Evolutionary conservation across 2,888 invertebrate genomes (phyloP), one percentile per base, ranked within the genome.

Genomic region (Chrysomela aeneicollis): DNA sequence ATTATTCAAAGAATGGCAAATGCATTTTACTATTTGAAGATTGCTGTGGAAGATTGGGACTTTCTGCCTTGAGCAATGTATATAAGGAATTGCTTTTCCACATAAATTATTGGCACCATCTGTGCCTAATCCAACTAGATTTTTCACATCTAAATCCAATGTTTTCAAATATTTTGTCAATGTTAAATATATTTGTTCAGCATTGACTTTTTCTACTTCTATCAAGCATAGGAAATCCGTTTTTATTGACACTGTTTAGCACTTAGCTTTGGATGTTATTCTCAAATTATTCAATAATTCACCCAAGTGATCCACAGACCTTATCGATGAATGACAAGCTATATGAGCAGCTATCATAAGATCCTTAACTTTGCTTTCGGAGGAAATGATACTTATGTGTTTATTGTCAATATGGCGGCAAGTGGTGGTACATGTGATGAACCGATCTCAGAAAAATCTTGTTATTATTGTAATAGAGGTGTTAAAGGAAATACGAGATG

Each of bases 1-100:
- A 21, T 61, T 59, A 54, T 61, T 53, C 50, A 59, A 50, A 63
- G 55, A 61, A 59, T 64, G 64, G 55, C 60, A 60, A 52, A 63
- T 63, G 22, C 60, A 61, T 61, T 53, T 64, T 19, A 64, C 32
- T 26, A 64, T 46, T 50, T 60, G 63, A 3, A 63, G 37, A 1
- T 59, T 59, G n/a, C n/a, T n/a, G n/a, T n/a, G n/a, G 22, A 3
- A 26, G 6, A 6, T 26, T 6, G 6, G 52, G 46, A 53, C 51
- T 54, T 0, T 59, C 54, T 53, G 37, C 59, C 32, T 12, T 63
- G 22, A 63, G 46, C 30, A 59, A 18, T 46, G 59, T 59, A 42
- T 52, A 53, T 53, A 59, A 17, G 22, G 59, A 59, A 63, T 63
- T 63, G 35, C 53, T 21, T 47, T 35, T 53, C 53, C 59, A 59